A percentile compares a stretch with the other conserved stretches of the same genome.
phyloP scores from a whole-genome alignment of 2,888 invertebrate species.

The Palloptera scutellata region DNA sequence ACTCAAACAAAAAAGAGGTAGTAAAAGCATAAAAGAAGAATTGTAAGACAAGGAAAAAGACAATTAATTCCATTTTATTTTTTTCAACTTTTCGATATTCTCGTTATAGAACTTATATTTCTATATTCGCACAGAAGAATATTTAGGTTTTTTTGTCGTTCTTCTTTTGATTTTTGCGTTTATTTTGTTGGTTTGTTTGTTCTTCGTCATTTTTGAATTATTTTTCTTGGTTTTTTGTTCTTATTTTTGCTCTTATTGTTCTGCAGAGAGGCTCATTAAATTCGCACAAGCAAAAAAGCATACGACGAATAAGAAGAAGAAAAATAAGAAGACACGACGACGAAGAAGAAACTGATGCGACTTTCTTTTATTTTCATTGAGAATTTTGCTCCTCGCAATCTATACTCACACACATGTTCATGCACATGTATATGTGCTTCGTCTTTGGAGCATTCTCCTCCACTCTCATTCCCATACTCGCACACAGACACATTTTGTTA shows the following conservation, averaged over 20 bases:
- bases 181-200: background rate
- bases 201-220: background rate
- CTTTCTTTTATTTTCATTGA: background rate
- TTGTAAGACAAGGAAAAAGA: slow-evolving; percentile 30
- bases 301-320: too few relatives aligned
- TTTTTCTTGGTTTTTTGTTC: background rate
- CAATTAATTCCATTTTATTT: slow-evolving; percentile 39
- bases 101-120: slow-evolving; percentile 5
- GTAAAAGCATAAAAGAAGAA: slow-evolving; percentile 22
- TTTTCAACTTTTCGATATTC: slow-evolving; percentile 24
- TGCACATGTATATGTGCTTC: too few relatives aligned
- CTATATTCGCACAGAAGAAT: slow-evolving; percentile 8
- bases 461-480: too few relatives aligned
- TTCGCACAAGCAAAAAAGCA: background rate
- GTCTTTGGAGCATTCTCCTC: too few relatives aligned
- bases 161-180: background rate
- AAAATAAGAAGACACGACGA: too few relatives aligned
- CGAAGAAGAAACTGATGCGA: too few relatives aligned
- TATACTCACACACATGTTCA: background rate
- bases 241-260: background rate
- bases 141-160: background rate
- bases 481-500: too few relatives aligned
- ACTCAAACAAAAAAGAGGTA: too few relatives aligned
- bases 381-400: background rate
- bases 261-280: background rate